Evolutionary conservation across 2,888 invertebrate species (phyloP).

Genomic region (Dryococelus australis): DNA sequence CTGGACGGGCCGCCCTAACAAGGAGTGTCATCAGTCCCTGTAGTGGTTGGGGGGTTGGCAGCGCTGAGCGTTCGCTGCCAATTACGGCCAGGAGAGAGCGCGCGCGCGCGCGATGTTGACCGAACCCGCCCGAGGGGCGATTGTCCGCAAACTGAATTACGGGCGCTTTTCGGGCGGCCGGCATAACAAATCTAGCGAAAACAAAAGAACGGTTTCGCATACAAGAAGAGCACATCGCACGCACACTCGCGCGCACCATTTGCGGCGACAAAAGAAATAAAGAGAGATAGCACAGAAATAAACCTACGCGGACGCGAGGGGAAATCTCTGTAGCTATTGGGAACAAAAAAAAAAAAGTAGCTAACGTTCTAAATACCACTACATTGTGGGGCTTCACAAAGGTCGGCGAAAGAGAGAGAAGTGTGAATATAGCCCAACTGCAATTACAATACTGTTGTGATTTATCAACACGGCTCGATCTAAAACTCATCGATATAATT

Average conservation of each 20-base stretch:
- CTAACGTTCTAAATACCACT: neutral
- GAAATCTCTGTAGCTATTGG: neutral
- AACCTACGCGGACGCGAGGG: neutral
- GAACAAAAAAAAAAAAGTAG: neutral
- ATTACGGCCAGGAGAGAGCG: neutral
- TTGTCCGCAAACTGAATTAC: conserved; percentile 9
- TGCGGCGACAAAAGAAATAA: neutral
- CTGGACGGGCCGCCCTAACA: too few species aligned
- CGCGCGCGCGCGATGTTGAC: neutral
- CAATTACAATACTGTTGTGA: conserved; percentile 8
- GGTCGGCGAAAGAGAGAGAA: neutral
- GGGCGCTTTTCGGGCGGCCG: neutral
- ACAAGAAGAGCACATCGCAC: conserved; percentile 16
- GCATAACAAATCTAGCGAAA: neutral
- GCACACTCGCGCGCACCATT: neutral
- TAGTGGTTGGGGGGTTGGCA: too few species aligned
- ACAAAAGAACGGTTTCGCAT: conserved; percentile 16
- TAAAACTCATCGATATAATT: neutral
- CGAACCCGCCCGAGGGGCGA: neutral
- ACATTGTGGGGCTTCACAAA: neutral
- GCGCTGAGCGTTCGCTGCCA: neutral
- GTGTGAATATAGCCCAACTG: neutral
- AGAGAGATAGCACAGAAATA: neutral
- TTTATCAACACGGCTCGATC: neutral
- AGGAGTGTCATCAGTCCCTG: too few species aligned